Conservation (phyloP, 1,140 invertebrate species). For the Drosophila burlai region DNA sequence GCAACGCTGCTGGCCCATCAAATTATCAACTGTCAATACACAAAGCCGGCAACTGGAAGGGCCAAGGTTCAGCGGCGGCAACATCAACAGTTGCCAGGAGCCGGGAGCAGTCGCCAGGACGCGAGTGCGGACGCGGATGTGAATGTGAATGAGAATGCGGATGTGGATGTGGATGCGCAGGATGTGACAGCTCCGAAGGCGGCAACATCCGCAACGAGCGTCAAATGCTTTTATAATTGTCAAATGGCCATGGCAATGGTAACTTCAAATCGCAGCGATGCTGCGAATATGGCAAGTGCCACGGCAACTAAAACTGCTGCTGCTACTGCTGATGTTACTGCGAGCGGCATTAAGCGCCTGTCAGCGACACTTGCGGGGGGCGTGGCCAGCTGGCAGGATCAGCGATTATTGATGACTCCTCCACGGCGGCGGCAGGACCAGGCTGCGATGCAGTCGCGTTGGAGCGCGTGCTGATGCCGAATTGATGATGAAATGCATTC, state of each 20-base stretch:
- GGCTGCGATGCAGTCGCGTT: constrained; percentile 32
- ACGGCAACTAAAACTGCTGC: constrained; percentile 26
- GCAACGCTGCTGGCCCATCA: constrained; percentile 62
- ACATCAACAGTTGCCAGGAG: constrained; percentile 31
- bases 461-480: constrained; percentile 74
- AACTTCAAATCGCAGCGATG: constrained; percentile 43
- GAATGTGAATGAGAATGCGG: background rate
- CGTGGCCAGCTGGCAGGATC: constrained; percentile 64
- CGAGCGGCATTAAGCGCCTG: constrained; percentile 54
- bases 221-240: constrained; percentile 84
- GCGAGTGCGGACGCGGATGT: background rate
- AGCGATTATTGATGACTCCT: constrained; percentile 81
- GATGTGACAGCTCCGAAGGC: constrained; percentile 64
- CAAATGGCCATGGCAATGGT: constrained; percentile 75
- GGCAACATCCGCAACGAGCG: constrained; percentile 38
- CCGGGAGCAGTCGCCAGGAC: constrained; percentile 16
- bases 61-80: constrained; percentile 29
- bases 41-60: constrained; percentile 36
- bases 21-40: constrained; percentile 80
- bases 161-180: constrained; percentile 11
- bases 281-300: constrained; percentile 65
- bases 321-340: constrained; percentile 27
- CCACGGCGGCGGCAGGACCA: constrained; percentile 31
- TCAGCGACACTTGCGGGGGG: constrained; percentile 77
- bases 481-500: constrained; percentile 83